A percentile compares a stretch with the other conserved stretches of the same genome.
Evolutionary conservation across 64 coral and sea anemone genomes (phyloP).

Genomic region (Hydrozoanthus tunicans): DNA sequence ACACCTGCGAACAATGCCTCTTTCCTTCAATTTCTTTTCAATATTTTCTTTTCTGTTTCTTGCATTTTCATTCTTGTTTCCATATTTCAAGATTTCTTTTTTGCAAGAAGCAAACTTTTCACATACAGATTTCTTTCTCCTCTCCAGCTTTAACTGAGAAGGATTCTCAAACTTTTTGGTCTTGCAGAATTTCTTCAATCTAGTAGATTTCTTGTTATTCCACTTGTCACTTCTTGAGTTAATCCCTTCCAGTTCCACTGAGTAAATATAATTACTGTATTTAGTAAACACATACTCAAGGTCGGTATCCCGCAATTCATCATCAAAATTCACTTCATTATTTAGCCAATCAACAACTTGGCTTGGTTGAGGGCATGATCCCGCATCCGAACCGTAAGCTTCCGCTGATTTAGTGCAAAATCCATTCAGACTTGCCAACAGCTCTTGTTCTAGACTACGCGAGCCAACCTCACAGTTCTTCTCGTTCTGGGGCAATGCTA

Average conservation of each 20-base stretch:
- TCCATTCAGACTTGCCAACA: slow-evolving; percentile 11
- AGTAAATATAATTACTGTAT: slow-evolving; percentile 10
- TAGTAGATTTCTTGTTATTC: not conserved
- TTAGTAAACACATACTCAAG: slow-evolving; percentile 33
- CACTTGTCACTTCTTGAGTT: not conserved
- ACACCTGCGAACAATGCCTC: slow-evolving; percentile 6
- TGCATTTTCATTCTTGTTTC: not conserved
- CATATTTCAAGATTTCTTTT: slow-evolving; percentile 24
- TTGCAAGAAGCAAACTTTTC: slow-evolving; percentile 5
- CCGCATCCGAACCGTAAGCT: not conserved
- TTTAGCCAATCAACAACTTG: not conserved
- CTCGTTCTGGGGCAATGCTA: not conserved
- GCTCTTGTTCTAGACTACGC: not conserved
- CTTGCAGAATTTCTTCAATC: slow-evolving; percentile 31
- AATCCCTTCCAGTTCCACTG: no score
- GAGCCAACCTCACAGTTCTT: not conserved
- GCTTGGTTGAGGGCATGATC: not conserved
- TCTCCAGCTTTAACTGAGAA: not conserved
- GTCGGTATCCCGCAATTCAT: slow-evolving; percentile 24
- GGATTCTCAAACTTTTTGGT: not conserved
- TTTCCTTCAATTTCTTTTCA: slow-evolving; percentile 21
- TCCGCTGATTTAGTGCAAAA: not conserved
- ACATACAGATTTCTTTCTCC: not conserved
- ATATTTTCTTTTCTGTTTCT: slow-evolving; percentile 45
- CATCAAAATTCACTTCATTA: not conserved